Evolutionary conservation across 1,140 invertebrate genomes (phyloP), one percentile per base, ranked within the genome.

Genomic region (Drosophila quadrilineata): DNA sequence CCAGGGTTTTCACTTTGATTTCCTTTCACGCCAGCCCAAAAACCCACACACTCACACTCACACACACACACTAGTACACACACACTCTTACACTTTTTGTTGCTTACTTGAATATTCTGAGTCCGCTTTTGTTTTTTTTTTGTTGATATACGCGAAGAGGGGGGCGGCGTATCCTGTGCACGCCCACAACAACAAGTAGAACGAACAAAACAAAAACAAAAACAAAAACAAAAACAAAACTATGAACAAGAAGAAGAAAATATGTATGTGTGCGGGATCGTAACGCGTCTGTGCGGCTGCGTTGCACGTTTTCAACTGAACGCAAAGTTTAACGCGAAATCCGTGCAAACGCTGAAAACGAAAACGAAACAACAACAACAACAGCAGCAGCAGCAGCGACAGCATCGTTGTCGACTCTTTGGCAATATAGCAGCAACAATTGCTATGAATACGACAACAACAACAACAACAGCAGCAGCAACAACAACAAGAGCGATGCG

Each of bases 231-330:
- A 26, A 28, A 46, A 24, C n/a, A 22, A 26, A n/a, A n/a, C n/a
- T n/a, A n/a, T 26, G 1, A 28, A 1, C 8, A 26, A 60, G 38
- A 26, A 50, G 52, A 36, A 43, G 26, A 57, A 53, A 35, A 9
- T 14, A 49, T 40, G 43, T 40, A 60, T 29, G 24, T n/a, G 35
- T 63, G n/a, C 21, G 64, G 17, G 52, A 53, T 43, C n/a, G 38
- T 50, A 26, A 62, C 72, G 79, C 80, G 79, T 79, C 79, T 58
- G 75, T 73, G 79, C 79, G 71, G 66, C 80, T 86, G 80, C 80
- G 79, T 86, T 85, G 79, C 80, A 85, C 79, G 79, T 48, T 79
- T 73, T 71, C 79, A 79, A 85, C 79, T 85, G 68, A 85, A 84
- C 36, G 46, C 46, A 52, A 45, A 75, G 33, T 52, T 82, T 38